Conservation (phyloP, 2,888 invertebrate species). For the Campaea margaritaria region DNA sequence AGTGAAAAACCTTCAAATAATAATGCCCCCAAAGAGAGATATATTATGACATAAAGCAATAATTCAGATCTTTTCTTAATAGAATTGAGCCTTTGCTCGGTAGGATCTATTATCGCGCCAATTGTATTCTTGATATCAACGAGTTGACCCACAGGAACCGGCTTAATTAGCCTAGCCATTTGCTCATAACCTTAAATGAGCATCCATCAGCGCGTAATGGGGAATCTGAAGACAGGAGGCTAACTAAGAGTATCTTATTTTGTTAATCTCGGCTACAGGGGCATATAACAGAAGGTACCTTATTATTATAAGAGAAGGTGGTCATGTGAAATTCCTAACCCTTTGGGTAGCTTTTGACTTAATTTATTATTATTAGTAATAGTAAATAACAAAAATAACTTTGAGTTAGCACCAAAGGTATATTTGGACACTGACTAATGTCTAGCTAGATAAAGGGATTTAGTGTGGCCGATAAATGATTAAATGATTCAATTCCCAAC, state of each 20-base stretch:
- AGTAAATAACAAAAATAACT: neutral
- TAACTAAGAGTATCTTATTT: neutral
- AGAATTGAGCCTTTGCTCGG: conserved; percentile 2
- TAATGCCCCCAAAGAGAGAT: too few species aligned
- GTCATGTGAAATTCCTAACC: too few species aligned
- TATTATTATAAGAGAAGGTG: too few species aligned
- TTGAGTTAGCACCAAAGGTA: conserved; percentile 1
- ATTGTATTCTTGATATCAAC: conserved; percentile 59
- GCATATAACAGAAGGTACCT: too few species aligned
- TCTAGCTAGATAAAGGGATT: conserved; percentile 12
- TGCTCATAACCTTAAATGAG: conserved; percentile 40
- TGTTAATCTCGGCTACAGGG: too few species aligned
- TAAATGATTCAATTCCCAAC: conserved; percentile 1
- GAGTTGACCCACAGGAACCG: conserved; percentile 71
- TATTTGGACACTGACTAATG: neutral
- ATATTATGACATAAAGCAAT: too few species aligned
- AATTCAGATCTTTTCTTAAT: too few species aligned
- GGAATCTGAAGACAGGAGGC: neutral
- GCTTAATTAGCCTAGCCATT: conserved; percentile 68
- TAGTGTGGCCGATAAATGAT: conserved; percentile 7
- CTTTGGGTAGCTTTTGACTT: too few species aligned
- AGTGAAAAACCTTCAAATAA: too few species aligned
- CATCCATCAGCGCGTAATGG: neutral
- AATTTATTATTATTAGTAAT: too few species aligned
- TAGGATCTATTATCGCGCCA: conserved; percentile 31